These are phyloP conservation scores for Cyrtonyx montezumae DNA, from an alignment of 2,113 vertebrate genomes.

Conservation along the genomic window DNA sequence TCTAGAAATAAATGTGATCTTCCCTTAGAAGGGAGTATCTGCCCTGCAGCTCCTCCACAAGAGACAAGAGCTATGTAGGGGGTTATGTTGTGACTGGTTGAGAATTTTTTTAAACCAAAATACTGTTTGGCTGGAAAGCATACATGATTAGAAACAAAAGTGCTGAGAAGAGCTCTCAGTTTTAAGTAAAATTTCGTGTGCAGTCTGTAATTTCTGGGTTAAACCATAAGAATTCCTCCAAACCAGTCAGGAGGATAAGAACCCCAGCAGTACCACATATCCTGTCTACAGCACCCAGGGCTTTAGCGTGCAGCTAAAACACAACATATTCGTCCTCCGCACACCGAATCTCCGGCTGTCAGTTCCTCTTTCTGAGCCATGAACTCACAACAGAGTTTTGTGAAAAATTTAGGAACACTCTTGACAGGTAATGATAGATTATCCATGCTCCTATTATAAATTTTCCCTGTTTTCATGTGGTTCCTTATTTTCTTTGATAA, in stretches of 20 bases:
- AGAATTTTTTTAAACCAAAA: not conserved
- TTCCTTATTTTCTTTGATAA: conserved; percentile 19
- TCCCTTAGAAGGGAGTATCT: not conserved
- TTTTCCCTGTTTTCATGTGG: not conserved
- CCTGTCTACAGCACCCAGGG: not conserved
- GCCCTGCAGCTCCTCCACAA: not conserved
- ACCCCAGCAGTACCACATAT: not conserved
- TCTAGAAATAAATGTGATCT: not conserved
- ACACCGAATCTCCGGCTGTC: not conserved
- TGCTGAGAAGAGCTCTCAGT: not conserved
- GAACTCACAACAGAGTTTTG: not conserved
- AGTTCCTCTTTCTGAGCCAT: not conserved
- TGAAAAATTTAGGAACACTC: not conserved
- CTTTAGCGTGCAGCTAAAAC: not conserved
- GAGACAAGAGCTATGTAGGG: not conserved
- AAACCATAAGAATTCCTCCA: not conserved
- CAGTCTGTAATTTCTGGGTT: not conserved
- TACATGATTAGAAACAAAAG: not conserved
- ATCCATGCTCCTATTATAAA: not conserved
- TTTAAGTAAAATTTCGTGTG: not conserved
- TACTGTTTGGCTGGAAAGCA: not conserved
- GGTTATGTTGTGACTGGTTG: not conserved
- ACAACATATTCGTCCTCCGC: not conserved
- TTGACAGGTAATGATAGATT: not conserved
- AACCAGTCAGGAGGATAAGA: not conserved